These are phyloP conservation scores for Caenorhabditis uteleia DNA, from an alignment of 2,888 invertebrate species.

Conservation along the genomic window DNA sequence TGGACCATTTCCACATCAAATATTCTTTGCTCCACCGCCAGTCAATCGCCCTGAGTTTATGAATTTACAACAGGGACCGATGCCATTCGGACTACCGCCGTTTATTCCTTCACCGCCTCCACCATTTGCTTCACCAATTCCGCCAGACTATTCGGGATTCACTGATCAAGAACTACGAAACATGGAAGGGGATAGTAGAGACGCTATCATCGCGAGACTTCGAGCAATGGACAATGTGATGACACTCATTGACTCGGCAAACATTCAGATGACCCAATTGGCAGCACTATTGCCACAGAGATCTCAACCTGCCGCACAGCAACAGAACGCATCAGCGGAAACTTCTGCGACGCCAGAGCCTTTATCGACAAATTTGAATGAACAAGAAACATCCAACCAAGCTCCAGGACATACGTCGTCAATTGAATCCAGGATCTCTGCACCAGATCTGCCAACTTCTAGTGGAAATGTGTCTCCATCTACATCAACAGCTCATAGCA, in stretches of 20 bases:
- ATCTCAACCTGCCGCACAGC: background rate
- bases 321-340: background rate
- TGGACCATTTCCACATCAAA: conserved; percentile 52
- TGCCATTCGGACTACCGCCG: background rate
- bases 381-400: background rate
- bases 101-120: conserved; percentile 50
- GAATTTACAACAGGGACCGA: conserved; percentile 10
- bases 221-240: conserved; percentile 85
- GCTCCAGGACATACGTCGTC: background rate
- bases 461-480: too few species aligned
- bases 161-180: conserved; percentile 83
- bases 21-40: conserved; percentile 30
- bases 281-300: conserved; percentile 7
- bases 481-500: background rate
- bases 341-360: background rate
- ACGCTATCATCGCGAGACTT: conserved; percentile 87
- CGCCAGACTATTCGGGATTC: conserved; percentile 76
- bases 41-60: conserved; percentile 32
- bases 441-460: background rate
- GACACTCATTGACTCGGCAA: conserved; percentile 89
- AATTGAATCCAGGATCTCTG: conserved; percentile 4
- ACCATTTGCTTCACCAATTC: conserved; percentile 55
- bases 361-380: background rate
- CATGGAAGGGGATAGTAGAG: conserved; percentile 83
- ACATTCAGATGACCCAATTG: conserved; percentile 72